Base-by-base conservation (phyloP, 2,113 vertebrate genomes). In the Gnathonemus echidnorhynchus region DNA sequence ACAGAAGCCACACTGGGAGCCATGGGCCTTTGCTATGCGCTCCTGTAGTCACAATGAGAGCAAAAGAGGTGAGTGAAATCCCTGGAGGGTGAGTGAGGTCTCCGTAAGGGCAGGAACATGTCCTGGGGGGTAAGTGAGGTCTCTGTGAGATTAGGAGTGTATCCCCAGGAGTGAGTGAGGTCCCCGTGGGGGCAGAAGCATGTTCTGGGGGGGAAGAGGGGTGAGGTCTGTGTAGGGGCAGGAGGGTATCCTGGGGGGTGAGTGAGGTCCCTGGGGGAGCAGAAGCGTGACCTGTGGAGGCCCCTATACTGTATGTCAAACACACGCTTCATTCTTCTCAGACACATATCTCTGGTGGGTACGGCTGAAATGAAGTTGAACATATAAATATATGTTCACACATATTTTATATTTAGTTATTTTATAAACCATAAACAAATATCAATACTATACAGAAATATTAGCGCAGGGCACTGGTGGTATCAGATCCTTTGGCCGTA, bases 1-100 rank as follows among this genome's bases (percentile, higher is more conserved):
- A 90, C 98, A 98, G 95, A 98, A 98, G 58, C 97, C 97, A 91
- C 97, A 98, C 92, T 98, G 97, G 0, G 96, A 97, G 21, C 97
- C 97, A 0, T 97, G 94, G 86, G 96, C 96, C 92, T 96, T 97
- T 6, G 96, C 97, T 24, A 98, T 96, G 35, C 97, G 96, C 93
- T 56, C 53, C 53, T 56, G 19, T 56, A 56, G 53, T 56, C 53
- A 56, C 53, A 56, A 24, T 21, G 5, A 56, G 19, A 21, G 19
- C 1, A 2, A 21, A 5, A 45, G 0, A 27, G 85, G 45, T 4
- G 1, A 48, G 31, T 17, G 39, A 83, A 45, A 46, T 45, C 80
- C 9, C 24, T 62, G 62, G 62, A 3, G 62, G 58, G 62, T 27
- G 1, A 27, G n/a, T 4, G 62, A 31, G n/a, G 62, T 66, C 62